Evolutionary conservation across 2,888 invertebrate species (phyloP).

Genomic region (Nowickia ferox): DNA sequence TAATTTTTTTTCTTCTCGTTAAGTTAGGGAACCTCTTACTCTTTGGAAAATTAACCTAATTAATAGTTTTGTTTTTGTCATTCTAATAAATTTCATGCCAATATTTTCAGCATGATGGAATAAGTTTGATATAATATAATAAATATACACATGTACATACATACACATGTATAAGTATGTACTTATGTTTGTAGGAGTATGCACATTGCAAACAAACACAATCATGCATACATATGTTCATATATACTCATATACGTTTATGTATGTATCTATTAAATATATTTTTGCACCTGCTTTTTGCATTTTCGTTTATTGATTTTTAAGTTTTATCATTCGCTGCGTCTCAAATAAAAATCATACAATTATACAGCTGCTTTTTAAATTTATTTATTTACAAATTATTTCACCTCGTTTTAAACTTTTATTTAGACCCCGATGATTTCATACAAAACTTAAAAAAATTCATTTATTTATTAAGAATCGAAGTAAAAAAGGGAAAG

Average conservation of each 20-base stretch:
- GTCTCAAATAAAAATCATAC: neutral
- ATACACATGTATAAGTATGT: no score
- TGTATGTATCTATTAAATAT: neutral
- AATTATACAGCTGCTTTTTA: neutral
- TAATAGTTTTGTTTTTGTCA: constrained; percentile 17
- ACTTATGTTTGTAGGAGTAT: no score
- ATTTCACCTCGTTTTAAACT: neutral
- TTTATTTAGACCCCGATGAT: neutral
- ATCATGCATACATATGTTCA: neutral
- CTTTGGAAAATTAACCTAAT: constrained; percentile 39
- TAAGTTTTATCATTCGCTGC: no score
- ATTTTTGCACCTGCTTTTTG: constrained; percentile 3
- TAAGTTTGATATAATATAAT: neutral
- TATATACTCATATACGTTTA: neutral
- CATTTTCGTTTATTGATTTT: neutral
- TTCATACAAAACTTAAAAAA: neutral
- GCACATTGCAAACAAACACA: neutral
- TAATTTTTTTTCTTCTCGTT: neutral
- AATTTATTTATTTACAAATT: neutral
- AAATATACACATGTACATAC: neutral
- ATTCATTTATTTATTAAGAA: neutral
- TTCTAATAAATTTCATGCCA: neutral
- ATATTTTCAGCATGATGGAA: neutral
- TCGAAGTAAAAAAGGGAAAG: neutral
- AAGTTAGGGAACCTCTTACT: neutral